Conservation (phyloP, 2,113 vertebrate genomes). For the Oostethus manadensis region DNA sequence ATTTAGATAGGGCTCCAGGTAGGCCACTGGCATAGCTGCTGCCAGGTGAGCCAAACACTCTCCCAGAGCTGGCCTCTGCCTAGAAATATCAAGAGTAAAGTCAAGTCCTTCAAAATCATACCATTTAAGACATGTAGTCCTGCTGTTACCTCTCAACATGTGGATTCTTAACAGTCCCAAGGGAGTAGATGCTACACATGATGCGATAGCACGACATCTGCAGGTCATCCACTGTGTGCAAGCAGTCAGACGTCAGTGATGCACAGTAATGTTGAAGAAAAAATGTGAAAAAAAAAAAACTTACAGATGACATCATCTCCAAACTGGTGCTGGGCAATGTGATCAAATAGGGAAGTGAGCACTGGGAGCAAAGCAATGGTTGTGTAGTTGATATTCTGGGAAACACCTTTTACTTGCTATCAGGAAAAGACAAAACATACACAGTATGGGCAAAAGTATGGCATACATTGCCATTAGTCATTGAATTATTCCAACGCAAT, state of each 20-base stretch:
- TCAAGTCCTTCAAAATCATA: neutral
- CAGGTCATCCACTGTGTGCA: conserved; percentile 82
- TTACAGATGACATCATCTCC: conserved; percentile 89
- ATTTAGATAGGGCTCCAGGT: conserved; percentile 84
- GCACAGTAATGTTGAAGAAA: neutral
- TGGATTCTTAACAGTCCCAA: conserved; percentile 87
- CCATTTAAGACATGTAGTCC: neutral
- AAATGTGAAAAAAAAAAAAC: conserved; percentile 25
- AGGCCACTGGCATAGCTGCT: conserved; percentile 90
- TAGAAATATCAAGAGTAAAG: conserved; percentile 33
- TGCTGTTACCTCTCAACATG: conserved; percentile 83
- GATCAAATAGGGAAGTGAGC: conserved; percentile 90
- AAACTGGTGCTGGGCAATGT: conserved; percentile 89
- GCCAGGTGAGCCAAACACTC: conserved; percentile 89
- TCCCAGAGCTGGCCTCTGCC: conserved; percentile 85
- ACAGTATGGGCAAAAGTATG: neutral
- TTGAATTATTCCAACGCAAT: no score
- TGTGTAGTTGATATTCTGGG: conserved; percentile 94
- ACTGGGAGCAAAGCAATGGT: conserved; percentile 88
- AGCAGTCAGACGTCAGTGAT: conserved; percentile 1
- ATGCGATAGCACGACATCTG: conserved; percentile 94
- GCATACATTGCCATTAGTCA: neutral
- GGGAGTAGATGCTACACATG: conserved; percentile 90
- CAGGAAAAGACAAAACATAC: conserved; percentile 9
- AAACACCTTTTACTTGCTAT: conserved; percentile 85